A percentile compares a stretch with the other conserved stretches of the same genome.
phyloP scores from a whole-genome alignment of 2,888 invertebrate species.

The Sinhomidia bicolor region DNA sequence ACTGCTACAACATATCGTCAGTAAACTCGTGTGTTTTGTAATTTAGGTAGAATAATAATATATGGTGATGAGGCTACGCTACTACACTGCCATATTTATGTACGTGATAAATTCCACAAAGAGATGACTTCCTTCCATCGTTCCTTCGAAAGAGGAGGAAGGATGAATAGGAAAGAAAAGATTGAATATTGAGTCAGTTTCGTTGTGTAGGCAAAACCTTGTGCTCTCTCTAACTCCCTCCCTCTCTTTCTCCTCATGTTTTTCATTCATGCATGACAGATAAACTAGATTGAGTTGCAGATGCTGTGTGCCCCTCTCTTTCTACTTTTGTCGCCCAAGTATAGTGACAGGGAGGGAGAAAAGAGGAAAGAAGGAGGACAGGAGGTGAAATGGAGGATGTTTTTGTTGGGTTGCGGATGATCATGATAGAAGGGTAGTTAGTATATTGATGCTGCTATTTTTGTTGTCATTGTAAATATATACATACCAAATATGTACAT shows the following conservation, averaged over 20 bases:
- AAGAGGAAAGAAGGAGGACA: neutral
- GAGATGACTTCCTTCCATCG: constrained; percentile 33
- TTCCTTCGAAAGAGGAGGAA: neutral
- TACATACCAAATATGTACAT: too few species aligned
- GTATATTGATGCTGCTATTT: too few species aligned
- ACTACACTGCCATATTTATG: constrained; percentile 19
- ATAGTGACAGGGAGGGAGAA: neutral
- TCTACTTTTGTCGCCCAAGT: neutral
- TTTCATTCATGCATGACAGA: constrained; percentile 58
- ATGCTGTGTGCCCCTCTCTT: constrained; percentile 34
- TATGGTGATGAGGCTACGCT: too few species aligned
- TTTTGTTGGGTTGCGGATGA: too few species aligned
- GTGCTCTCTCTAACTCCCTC: constrained; percentile 18
- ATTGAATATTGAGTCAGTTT: constrained; percentile 28
- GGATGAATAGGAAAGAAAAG: neutral
- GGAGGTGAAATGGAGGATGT: too few species aligned
- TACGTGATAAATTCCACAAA: constrained; percentile 32
- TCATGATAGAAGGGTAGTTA: too few species aligned
- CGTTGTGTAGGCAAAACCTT: too few species aligned
- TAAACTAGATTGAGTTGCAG: constrained; percentile 60
- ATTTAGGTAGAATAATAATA: neutral
- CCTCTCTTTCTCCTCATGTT: constrained; percentile 15
- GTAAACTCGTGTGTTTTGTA: constrained; percentile 13
- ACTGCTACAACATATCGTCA: too few species aligned
- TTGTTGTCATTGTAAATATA: too few species aligned